Evolutionary conservation across 2,113 vertebrate species (phyloP).

Genomic region (Leucoraja erinaceus): DNA sequence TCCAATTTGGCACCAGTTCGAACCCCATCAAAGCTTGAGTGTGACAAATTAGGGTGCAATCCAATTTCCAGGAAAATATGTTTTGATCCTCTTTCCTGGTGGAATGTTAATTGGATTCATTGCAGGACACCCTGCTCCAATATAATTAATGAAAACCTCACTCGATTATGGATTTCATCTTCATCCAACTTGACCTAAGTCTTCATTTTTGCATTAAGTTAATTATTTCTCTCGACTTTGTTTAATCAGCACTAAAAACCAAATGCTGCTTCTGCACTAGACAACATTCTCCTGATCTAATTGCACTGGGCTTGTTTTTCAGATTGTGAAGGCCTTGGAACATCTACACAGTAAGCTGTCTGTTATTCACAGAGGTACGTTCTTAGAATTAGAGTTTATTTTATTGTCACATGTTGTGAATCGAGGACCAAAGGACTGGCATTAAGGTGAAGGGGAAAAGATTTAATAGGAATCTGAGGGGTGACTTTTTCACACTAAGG

Average conservation of each 20-base stretch:
- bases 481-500: no score
- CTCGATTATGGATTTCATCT: not conserved
- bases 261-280: not conserved
- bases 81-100: not conserved
- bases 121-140: not conserved
- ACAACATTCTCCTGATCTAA: not conserved
- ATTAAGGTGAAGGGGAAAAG: no score
- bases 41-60: no score
- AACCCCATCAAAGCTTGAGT: no score
- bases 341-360: slow-evolving; percentile 95
- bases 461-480: no score
- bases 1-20: no score
- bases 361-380: slow-evolving; percentile 91
- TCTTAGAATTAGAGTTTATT: no score
- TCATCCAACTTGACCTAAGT: not conserved
- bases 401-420: no score
- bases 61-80: no score
- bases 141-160: not conserved
- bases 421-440: no score
- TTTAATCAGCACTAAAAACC: not conserved
- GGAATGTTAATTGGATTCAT: not conserved
- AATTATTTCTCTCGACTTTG: not conserved
- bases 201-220: not conserved
- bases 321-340: slow-evolving; percentile 94
- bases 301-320: slow-evolving; percentile 47